Evolutionary conservation across 2,888 invertebrate species (phyloP).

Genomic region (Embidobia sp.): DNA sequence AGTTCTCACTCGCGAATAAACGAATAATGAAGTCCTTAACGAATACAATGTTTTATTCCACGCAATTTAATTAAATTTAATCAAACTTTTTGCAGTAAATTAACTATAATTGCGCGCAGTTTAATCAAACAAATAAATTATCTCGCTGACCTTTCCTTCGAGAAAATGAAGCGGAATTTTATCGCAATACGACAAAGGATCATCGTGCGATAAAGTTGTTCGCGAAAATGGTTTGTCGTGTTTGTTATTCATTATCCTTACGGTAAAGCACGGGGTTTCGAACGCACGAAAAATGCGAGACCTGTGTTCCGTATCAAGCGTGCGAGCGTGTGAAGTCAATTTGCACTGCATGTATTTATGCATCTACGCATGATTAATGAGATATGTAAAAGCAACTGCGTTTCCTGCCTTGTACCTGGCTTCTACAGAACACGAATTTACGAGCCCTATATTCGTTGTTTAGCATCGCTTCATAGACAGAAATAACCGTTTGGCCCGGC

Average conservation of each 20-base stretch:
- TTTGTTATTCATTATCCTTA: constrained; percentile 70
- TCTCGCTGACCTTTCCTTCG: neutral
- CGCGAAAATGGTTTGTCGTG: constrained; percentile 64
- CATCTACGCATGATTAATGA: constrained; percentile 61
- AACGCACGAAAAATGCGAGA: constrained; percentile 70
- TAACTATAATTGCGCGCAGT: no score
- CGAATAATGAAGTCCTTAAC: no score
- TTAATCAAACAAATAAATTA: neutral
- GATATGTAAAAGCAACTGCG: constrained; percentile 51
- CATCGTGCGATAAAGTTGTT: constrained; percentile 42
- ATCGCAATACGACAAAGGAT: constrained; percentile 6
- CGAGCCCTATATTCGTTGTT: constrained; percentile 36
- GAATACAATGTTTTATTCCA: no score
- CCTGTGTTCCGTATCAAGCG: constrained; percentile 70
- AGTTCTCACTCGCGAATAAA: no score
- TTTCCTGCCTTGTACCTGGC: constrained; percentile 54
- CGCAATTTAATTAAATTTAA: no score
- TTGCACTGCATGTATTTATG: constrained; percentile 64
- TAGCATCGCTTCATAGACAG: constrained; percentile 12
- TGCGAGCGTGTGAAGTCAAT: constrained; percentile 72
- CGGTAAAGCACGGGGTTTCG: constrained; percentile 68
- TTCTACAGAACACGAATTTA: constrained; percentile 46
- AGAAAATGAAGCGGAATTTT: neutral
- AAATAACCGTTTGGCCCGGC: neutral
- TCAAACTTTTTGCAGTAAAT: no score